Percentiles rank a stretch among this genome's conserved stretches.
Conservation (phyloP, 2,888 invertebrate genomes). For the Caenorhabditis sp. region DNA sequence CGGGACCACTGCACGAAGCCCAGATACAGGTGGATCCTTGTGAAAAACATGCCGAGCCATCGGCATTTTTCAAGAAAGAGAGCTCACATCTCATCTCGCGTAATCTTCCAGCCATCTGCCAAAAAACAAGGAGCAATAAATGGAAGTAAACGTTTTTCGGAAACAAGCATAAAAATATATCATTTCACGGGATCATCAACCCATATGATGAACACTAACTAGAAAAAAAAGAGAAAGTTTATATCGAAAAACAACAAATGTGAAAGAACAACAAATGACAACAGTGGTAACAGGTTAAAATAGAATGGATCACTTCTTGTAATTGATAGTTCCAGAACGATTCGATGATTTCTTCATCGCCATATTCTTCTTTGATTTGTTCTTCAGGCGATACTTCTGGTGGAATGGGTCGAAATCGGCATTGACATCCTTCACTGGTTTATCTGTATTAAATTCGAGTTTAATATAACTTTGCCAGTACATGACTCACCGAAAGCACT, state of each 20-base stretch:
- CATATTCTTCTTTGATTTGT: conserved; percentile 54
- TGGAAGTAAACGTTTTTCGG: too few species aligned
- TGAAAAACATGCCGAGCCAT: conserved; percentile 67
- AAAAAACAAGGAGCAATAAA: too few species aligned
- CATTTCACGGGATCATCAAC: background rate
- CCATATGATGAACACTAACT: background rate
- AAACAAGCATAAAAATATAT: background rate
- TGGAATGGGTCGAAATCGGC: conserved; percentile 69
- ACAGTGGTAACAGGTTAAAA: conserved; percentile 3
- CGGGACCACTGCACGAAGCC: conserved; percentile 73
- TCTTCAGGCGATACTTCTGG: conserved; percentile 63
- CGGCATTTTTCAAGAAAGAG: conserved; percentile 66
- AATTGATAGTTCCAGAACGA: conserved; percentile 65
- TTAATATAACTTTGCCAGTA: background rate
- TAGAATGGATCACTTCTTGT: conserved; percentile 38
- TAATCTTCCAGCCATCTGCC: conserved; percentile 46
- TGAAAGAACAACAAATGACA: conserved; percentile 19
- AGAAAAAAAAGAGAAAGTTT: conserved; percentile 29
- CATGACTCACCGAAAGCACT: conserved; percentile 61
- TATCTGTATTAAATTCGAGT: conserved; percentile 54
- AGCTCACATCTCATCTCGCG: conserved; percentile 58
- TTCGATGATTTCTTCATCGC: conserved; percentile 63
- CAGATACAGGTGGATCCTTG: conserved; percentile 71
- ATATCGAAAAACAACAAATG: conserved; percentile 41
- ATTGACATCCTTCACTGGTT: conserved; percentile 41